Evolutionary conservation across 1,140 invertebrate species (phyloP).

Genomic region (Penaeus chinensis): DNA sequence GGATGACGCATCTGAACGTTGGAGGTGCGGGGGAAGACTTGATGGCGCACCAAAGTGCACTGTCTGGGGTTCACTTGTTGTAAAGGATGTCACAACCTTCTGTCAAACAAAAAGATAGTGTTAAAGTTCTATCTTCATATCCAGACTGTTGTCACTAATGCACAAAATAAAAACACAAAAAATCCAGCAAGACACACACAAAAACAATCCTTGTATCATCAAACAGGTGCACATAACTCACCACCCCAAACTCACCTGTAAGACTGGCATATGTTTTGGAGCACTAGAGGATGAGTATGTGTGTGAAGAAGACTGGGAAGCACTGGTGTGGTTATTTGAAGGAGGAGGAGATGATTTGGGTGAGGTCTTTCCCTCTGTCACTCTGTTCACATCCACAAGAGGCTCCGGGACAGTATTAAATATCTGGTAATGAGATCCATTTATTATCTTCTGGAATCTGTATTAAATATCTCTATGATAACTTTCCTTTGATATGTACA

Average conservation of each 20-base stretch:
- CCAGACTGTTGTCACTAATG: not conserved
- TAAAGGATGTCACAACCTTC: constrained; percentile 62
- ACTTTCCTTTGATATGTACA: no score
- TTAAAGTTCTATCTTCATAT: not conserved
- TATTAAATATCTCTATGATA: no score
- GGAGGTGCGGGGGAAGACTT: constrained; percentile 27
- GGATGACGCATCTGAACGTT: constrained; percentile 61
- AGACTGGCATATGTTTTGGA: constrained; percentile 50
- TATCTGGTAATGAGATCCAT: constrained; percentile 66
- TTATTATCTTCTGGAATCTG: no score
- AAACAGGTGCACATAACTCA: not conserved
- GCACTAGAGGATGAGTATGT: constrained; percentile 16
- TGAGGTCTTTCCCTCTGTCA: constrained; percentile 36
- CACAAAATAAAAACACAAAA: not conserved
- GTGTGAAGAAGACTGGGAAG: constrained; percentile 17
- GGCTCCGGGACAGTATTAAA: constrained; percentile 69
- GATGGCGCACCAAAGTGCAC: constrained; percentile 57
- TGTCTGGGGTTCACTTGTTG: constrained; percentile 63
- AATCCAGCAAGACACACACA: not conserved
- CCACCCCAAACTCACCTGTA: constrained; percentile 33
- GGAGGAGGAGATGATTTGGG: constrained; percentile 39
- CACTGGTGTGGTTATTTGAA: constrained; percentile 4
- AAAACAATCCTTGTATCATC: not conserved
- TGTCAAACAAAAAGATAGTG: not conserved
- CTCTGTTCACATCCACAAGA: constrained; percentile 11